These are phyloP conservation scores for Leucophora obtusa DNA, from an alignment of 2,888 invertebrate genomes.

Conservation along the genomic window DNA sequence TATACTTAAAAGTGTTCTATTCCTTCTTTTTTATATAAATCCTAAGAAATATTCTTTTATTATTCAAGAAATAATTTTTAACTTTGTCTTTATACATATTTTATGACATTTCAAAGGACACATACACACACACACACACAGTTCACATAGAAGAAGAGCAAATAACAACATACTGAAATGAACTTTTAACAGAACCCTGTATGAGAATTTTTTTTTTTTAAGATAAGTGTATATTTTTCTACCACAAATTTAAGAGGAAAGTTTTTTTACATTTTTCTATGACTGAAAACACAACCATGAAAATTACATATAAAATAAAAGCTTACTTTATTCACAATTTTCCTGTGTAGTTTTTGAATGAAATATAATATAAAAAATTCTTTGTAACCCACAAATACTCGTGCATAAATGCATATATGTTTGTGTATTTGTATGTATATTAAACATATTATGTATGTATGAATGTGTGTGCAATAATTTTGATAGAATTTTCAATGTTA, in stretches of 20 bases:
- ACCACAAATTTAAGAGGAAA: slow-evolving; percentile 32
- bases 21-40: neutral
- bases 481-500: neutral
- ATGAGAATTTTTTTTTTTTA: neutral
- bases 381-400: neutral
- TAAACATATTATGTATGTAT: too few species aligned
- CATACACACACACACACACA: neutral
- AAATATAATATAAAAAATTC: neutral
- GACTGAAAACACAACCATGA: neutral
- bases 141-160: neutral
- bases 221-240: too few species aligned
- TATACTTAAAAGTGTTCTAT: neutral
- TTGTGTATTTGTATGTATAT: neutral
- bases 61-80: slow-evolving; percentile 40
- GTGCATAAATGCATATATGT: neutral
- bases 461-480: neutral
- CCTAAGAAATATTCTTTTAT: neutral
- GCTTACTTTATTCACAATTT: slow-evolving; percentile 15
- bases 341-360: neutral
- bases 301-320: slow-evolving; percentile 9
- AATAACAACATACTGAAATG: neutral
- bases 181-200: neutral
- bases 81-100: slow-evolving; percentile 63
- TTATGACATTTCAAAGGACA: slow-evolving; percentile 59
- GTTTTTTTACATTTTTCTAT: neutral